Base-by-base conservation (phyloP, 2,888 invertebrate genomes). In the Chorisops tibialis region DNA sequence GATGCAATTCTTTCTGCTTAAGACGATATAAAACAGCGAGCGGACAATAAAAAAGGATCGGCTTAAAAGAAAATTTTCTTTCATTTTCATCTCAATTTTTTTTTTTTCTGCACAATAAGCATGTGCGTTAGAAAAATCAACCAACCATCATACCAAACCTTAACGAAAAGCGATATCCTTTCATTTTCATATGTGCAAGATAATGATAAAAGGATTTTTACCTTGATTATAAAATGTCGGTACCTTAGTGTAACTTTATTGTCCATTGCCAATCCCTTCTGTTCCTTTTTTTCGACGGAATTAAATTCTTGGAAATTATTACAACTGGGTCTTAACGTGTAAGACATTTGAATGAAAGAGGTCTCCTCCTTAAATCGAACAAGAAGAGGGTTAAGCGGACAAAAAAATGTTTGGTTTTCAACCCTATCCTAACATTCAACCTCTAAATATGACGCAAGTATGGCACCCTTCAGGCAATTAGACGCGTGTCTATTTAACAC, bases 81-180 rank as follows among this genome's bases (percentile, higher is more conserved):
- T 30, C 30, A 5, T 30, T 30, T 30, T 30, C 30, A 30, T 30
- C 9, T 30, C 30, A 30, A 30, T n/a, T 50, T 50, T 35, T 50
- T 35, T 24, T 24, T 16, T 45, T 45, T 45, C 45, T 18, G 14
- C n/a, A 4, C 22, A 12, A 3, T 2, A 38, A 52, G 21, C 52
- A 38, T 52, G 18, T 52, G 38, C 39, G 19, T 14, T 16, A 41
- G 30, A 12, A 19, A 11, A 6, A 37, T 35, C 4, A 4, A 16
- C 38, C 7, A 54, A 38, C 21, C 21, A 24, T 22, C 24, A 43
- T 19, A 21, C 1, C 4, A 19, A 22, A 58, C 45, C 35, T n/a
- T 11, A 14, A 38, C 19, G 24, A 43, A 50, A 60, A 47, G 18
- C 11, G 41, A 60, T 50, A 60, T 60, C 60, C 60, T 60, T 60